Base-by-base conservation (phyloP, 2,888 invertebrate genomes). In the Drosophila aldrichi region DNA sequence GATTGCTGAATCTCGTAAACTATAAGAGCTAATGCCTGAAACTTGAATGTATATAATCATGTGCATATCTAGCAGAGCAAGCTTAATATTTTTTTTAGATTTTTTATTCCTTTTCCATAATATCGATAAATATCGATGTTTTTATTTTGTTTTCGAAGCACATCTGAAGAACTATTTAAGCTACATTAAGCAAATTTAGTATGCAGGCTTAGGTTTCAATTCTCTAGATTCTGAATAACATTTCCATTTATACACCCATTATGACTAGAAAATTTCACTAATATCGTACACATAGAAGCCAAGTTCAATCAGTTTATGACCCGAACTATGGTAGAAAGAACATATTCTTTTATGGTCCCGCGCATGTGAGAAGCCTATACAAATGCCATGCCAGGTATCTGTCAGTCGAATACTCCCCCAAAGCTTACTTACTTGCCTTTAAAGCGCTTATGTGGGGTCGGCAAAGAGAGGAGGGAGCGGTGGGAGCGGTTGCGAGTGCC, bases 401-500 rank as follows among this genome's bases (percentile, higher is more conserved):
- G 29, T 18, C 12, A 49, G 29, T 49, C 48, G 48, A 18, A 32
- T 18, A 12, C 32, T 32, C 12, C n/a, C 48, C 18, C 3, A 6
- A 12, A 7, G 18, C n/a, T 29, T 3, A 0, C 7, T 20, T 34
- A 14, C 52, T 62, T 18, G 14, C 16, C 32, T 56, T 67, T 63
- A 57, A 75, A 72, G 57, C 60, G 38, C 49, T 49, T 32, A 12
- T 7, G 29, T 12, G n/a, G 9, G 10, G 6, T 7, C 8, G 3
- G 29, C 16, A 22, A 38, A 16, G 14, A 36, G 36, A 12, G 12
- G 4, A 14, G 4, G 8, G 2, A 5, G 12, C 10, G 40, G 6
- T 25, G 25, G 25, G 25, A 25, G 25, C 25, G 25, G 25, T 7
- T 25, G 25, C 25, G 29, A 48, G 29, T 9, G 36, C 32, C 32